These are phyloP conservation scores for Rapana venosa DNA, from an alignment of 2,888 invertebrate genomes.

Conservation along the genomic window DNA sequence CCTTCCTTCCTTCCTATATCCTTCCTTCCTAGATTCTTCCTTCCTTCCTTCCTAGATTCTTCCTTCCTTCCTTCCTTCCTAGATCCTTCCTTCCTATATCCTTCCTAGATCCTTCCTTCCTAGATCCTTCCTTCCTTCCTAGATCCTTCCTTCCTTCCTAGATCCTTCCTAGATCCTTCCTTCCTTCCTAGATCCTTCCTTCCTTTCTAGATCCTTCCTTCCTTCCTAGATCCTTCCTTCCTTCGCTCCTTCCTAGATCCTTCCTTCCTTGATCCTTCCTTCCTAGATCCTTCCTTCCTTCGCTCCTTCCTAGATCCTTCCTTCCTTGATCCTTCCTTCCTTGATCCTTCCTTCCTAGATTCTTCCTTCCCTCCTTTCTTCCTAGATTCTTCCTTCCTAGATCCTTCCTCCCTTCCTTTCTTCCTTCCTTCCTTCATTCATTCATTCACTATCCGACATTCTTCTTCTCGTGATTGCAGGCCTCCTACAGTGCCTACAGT, in stretches of 20 bases:
- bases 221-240: too few species aligned
- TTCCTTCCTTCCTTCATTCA: neutral
- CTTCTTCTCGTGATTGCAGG: slow-evolving; percentile 9
- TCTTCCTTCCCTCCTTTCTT: neutral
- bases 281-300: too few species aligned
- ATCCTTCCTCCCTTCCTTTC: neutral
- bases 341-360: too few species aligned
- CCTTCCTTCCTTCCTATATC: neutral
- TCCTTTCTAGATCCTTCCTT: neutral
- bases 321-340: too few species aligned
- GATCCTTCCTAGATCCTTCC: neutral
- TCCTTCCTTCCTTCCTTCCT: neutral
- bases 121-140: too few species aligned
- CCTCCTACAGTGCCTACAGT: slow-evolving; percentile 38
- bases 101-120: too few species aligned
- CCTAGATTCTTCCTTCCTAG: neutral
- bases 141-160: neutral
- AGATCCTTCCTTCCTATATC: too few species aligned
- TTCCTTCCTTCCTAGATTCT: neutral
- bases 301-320: too few species aligned
- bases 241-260: too few species aligned
- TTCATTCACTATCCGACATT: neutral
- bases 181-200: neutral
- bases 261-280: too few species aligned
- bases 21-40: neutral